Evolutionary conservation across 2,113 vertebrate species (phyloP).

Genomic region (Xyrauchen texanus): DNA sequence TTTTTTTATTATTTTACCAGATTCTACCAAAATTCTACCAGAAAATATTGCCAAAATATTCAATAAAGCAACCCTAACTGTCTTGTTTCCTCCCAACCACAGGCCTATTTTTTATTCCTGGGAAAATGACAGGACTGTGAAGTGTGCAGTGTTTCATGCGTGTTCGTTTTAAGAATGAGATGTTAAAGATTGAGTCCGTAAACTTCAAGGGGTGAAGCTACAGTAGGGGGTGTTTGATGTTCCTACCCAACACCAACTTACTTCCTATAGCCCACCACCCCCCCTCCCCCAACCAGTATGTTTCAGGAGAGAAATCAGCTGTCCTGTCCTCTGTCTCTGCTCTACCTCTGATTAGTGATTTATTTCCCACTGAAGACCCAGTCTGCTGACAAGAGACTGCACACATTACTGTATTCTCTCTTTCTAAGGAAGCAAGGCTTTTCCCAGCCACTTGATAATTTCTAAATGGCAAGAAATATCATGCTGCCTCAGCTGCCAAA

Average conservation of each 20-base stretch:
- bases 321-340: conserved; percentile 58
- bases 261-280: neutral
- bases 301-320: conserved; percentile 44
- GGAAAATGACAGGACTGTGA: neutral
- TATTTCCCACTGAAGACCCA: conserved; percentile 60
- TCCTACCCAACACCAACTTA: neutral
- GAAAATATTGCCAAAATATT: too few species aligned
- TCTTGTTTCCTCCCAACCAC: too few species aligned
- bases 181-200: neutral
- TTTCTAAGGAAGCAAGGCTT: conserved; percentile 22
- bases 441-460: conserved; percentile 47
- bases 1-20: too few species aligned
- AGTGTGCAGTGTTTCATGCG: neutral
- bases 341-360: conserved; percentile 58
- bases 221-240: neutral
- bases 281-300: too few species aligned
- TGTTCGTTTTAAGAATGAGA: neutral
- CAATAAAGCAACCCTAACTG: too few species aligned
- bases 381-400: too few species aligned
- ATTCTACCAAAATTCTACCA: too few species aligned
- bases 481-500: conserved; percentile 17
- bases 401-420: conserved; percentile 46
- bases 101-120: neutral
- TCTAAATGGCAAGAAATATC: conserved; percentile 40
- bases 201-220: neutral